Evolutionary conservation across 2,797 vertebrate genomes (phyloP), one percentile per base, ranked within the genome.

Genomic region (Aphelocoma californica): DNA sequence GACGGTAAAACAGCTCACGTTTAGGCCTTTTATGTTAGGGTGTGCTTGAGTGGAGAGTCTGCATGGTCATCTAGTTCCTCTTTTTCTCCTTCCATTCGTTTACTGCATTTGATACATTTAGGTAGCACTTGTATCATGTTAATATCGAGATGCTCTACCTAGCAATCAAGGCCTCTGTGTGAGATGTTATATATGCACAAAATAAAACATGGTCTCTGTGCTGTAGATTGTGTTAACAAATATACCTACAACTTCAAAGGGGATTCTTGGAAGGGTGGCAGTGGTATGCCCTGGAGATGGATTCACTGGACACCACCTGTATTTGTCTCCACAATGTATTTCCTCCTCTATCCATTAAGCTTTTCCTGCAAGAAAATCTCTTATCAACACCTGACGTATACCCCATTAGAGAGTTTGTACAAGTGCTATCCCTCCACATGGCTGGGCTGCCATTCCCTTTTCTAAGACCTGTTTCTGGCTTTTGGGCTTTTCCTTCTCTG

Each of bases 71-170:
- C 25, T 70, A 56, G 15, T 25, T 40, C 18, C 5, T 18, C 5
- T 3, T 28, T 45, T 51, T 71, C 28, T 80, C n/a, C 62, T 80
- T 56, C 38, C 12, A 6, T 58, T 23, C 89, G 20, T 51, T 91
- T 83, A 11, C 36, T 82, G 60, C 34, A 23, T 78, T 58, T 71
- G 18, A 47, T 72, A n/a, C 16, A 48, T 44, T 31, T 67, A 66
- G 51, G 36, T 57, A 28, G 40, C 12, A 6, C 40, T 56, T 26
- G 12, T 72, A 14, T 34, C 57, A 8, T 1, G 9, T n/a, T 42
- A 47, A 34, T 17, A 44, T 32, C 0, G 0, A 66, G 10, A 42
- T 7, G 26, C 26, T 31, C 51, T 56, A 64, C 18, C 6, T 42
- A 34, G 26, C 14, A 42, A 20, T 47, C 26, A 44, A 34, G 24